Percentiles rank a stretch among this genome's conserved stretches.
Conservation (phyloP, 2,113 vertebrate genomes). For the Chelonoidis abingdonii region DNA sequence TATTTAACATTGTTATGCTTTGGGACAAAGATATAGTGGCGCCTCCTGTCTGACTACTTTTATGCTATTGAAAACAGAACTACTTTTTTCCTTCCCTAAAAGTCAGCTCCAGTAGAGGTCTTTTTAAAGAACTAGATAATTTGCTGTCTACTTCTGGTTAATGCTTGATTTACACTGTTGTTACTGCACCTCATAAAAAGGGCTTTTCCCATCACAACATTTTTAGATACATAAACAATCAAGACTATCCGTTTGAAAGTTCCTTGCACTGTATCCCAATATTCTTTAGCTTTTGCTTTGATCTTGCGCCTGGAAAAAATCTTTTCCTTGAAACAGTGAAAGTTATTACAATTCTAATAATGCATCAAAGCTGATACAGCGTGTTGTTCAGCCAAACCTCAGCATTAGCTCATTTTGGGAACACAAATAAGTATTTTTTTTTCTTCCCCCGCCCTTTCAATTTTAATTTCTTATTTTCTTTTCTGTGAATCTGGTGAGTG, state of each 20-base stretch:
- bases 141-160: conserved; percentile 64
- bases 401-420: not conserved
- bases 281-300: conserved; percentile 73
- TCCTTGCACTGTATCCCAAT: conserved; percentile 56
- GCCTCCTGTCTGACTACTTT: conserved; percentile 59
- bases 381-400: not conserved
- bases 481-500: conserved; percentile 16
- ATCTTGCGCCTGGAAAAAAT: conserved; percentile 69
- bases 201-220: conserved; percentile 68
- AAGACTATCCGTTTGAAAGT: conserved; percentile 57
- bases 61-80: conserved; percentile 64
- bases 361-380: conserved; percentile 60
- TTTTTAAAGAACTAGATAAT: conserved; percentile 42
- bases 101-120: not conserved
- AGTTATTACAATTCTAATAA: conserved; percentile 59
- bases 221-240: conserved; percentile 68
- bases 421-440: not conserved
- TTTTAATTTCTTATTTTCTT: conserved; percentile 1
- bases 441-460: not conserved
- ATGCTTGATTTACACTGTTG: conserved; percentile 65
- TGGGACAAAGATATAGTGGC: conserved; percentile 62
- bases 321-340: conserved; percentile 70
- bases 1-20: conserved; percentile 57
- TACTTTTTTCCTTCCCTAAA: conserved; percentile 38
- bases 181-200: conserved; percentile 53